Conservation (phyloP, 2,113 vertebrate genomes). For the pig (Sus scrofa) region DNA sequence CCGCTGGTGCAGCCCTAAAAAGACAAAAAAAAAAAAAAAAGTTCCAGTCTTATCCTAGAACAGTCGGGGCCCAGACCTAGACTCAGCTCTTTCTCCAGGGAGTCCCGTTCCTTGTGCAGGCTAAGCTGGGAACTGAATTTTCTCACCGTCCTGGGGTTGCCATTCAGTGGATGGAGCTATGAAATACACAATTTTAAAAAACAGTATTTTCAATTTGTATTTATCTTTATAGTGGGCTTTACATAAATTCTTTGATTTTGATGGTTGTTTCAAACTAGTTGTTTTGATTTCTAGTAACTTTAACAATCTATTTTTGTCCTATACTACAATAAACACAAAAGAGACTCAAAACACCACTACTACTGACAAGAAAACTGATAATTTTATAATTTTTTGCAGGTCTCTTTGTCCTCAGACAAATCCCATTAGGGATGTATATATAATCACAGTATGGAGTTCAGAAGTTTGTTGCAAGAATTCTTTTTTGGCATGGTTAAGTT, state of each 20-base stretch:
- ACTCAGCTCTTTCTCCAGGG: background rate
- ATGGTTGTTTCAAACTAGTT: background rate
- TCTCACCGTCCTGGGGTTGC: background rate
- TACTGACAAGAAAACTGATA: background rate
- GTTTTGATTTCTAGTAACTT: background rate
- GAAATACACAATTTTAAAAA: background rate
- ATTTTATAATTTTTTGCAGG: background rate
- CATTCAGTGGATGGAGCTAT: background rate
- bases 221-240: background rate
- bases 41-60: too few species aligned
- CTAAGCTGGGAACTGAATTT: background rate
- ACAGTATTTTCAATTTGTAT: background rate
- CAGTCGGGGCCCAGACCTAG: background rate
- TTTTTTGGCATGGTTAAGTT: background rate
- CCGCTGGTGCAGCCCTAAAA: too few species aligned
- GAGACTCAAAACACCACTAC: background rate
- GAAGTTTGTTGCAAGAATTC: background rate
- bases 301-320: background rate
- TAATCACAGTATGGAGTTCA: background rate
- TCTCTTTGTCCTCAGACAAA: background rate
- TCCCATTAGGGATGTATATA: background rate
- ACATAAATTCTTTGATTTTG: background rate
- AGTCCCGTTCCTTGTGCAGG: background rate
- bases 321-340: background rate
- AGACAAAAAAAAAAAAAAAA: too few species aligned